Evolutionary conservation across 2,113 vertebrate species (phyloP).

Genomic region (Spea bombifrons): DNA sequence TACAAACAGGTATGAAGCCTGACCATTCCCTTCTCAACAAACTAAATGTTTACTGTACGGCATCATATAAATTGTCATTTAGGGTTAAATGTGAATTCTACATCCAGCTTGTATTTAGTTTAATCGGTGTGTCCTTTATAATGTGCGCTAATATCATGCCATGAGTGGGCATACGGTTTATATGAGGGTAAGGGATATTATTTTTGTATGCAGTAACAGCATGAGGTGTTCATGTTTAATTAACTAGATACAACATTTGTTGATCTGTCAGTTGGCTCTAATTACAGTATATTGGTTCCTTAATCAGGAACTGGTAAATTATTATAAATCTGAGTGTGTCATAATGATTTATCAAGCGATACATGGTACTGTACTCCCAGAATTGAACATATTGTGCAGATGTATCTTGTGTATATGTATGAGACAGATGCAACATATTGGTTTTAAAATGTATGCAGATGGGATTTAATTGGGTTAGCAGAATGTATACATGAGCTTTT

Average conservation of each 20-base stretch:
- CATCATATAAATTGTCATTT: too few relatives aligned
- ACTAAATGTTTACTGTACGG: too few relatives aligned
- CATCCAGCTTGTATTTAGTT: too few relatives aligned
- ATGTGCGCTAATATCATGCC: not conserved
- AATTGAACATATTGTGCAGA: conserved; percentile 29
- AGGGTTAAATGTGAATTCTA: too few relatives aligned
- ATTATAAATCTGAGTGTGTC: not conserved
- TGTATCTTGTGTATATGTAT: conserved; percentile 16
- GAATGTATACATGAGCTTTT: conserved; percentile 13
- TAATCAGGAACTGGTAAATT: conserved; percentile 11
- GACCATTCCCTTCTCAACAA: too few relatives aligned
- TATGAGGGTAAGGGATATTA: not conserved
- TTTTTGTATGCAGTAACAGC: conserved; percentile 1
- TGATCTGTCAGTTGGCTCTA: conserved; percentile 25
- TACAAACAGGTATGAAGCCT: too few relatives aligned
- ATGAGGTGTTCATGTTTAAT: conserved; percentile 11
- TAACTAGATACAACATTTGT: conserved; percentile 26
- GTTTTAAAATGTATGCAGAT: conserved; percentile 11
- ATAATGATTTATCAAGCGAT: conserved; percentile 15
- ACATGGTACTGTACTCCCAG: not conserved
- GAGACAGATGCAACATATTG: conserved; percentile 9
- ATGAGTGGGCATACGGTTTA: not conserved
- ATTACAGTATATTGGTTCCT: conserved; percentile 29
- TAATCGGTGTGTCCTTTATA: not conserved
- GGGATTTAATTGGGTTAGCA: conserved; percentile 3